These are phyloP conservation scores for Epistrophe eligans DNA, from an alignment of 2,888 invertebrate genomes.

Conservation along the genomic window DNA sequence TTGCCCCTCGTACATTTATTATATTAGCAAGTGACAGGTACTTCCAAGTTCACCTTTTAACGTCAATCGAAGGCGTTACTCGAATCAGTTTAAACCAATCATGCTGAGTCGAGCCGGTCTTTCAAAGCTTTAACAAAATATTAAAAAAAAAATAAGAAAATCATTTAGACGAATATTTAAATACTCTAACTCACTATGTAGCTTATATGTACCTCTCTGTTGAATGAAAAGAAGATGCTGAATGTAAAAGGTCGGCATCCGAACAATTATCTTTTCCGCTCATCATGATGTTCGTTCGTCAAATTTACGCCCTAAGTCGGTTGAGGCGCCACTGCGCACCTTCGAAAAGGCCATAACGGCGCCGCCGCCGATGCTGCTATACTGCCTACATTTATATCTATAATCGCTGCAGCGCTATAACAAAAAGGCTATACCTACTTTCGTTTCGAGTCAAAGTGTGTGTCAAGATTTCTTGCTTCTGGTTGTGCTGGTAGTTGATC, in stretches of 20 bases:
- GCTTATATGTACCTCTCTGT: not conserved
- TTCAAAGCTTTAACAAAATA: conserved; percentile 52
- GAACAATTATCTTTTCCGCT: conserved; percentile 75
- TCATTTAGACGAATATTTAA: conserved; percentile 68
- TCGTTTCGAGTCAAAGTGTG: conserved; percentile 42
- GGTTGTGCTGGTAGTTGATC: conserved; percentile 58
- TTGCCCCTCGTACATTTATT: conserved; percentile 28
- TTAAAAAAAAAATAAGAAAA: not conserved
- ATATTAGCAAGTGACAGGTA: conserved; percentile 68
- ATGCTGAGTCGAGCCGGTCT: conserved; percentile 52
- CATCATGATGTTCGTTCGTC: conserved; percentile 76
- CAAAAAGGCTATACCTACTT: not conserved
- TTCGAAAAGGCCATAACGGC: conserved; percentile 52
- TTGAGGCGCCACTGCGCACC: conserved; percentile 59
- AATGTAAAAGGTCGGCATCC: conserved; percentile 28
- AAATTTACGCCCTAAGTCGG: conserved; percentile 69
- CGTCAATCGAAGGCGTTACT: conserved; percentile 72
- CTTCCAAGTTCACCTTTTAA: conserved; percentile 74
- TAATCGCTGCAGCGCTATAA: not conserved
- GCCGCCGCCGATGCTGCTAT: conserved; percentile 14
- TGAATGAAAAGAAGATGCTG: conserved; percentile 28
- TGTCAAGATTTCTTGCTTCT: conserved; percentile 53
- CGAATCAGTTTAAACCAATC: conserved; percentile 70
- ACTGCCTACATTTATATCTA: too few species aligned
- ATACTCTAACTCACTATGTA: conserved; percentile 20